Conservation (phyloP, 2,888 invertebrate genomes). For the Nesidiocoris tenuis region DNA sequence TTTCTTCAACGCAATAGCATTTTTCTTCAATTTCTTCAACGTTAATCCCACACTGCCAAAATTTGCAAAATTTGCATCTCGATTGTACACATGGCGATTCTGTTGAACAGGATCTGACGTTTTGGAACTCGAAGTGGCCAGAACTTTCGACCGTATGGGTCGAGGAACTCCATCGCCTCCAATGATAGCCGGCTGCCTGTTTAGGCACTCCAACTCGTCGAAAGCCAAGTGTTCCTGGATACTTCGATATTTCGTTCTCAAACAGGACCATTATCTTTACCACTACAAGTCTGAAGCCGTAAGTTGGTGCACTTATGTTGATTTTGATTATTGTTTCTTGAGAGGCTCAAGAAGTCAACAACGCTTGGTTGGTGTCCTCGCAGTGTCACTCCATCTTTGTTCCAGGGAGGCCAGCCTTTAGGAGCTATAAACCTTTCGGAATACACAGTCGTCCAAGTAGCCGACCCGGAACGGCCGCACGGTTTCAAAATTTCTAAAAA, state of each 20-base stretch:
- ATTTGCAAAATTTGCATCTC: too few species aligned
- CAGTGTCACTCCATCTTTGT: too few species aligned
- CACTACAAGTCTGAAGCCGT: conserved; percentile 91
- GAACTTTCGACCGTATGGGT: conserved; percentile 76
- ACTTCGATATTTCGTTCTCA: conserved; percentile 84
- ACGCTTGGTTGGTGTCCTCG: too few species aligned
- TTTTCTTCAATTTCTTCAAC: too few species aligned
- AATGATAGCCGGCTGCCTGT: conserved; percentile 55
- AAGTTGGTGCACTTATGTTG: too few species aligned
- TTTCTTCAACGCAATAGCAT: too few species aligned
- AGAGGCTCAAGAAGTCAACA: too few species aligned
- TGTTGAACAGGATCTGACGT: conserved; percentile 63
- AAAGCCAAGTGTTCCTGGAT: conserved; percentile 64
- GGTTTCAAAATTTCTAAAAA: conserved; percentile 66
- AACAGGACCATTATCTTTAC: conserved; percentile 89
- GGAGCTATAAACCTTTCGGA: conserved; percentile 85
- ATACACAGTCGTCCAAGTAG: conserved; percentile 68
- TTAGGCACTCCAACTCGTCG: conserved; percentile 52
- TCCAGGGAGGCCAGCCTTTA: conserved; percentile 79
- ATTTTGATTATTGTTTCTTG: too few species aligned
- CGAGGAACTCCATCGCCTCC: conserved; percentile 66
- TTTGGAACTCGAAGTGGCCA: conserved; percentile 82
- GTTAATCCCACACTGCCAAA: too few species aligned
- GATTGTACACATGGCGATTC: too few species aligned
- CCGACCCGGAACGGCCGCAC: conserved; percentile 68